Conservation (phyloP, 2,113 vertebrate genomes). For the Gallinago media region DNA sequence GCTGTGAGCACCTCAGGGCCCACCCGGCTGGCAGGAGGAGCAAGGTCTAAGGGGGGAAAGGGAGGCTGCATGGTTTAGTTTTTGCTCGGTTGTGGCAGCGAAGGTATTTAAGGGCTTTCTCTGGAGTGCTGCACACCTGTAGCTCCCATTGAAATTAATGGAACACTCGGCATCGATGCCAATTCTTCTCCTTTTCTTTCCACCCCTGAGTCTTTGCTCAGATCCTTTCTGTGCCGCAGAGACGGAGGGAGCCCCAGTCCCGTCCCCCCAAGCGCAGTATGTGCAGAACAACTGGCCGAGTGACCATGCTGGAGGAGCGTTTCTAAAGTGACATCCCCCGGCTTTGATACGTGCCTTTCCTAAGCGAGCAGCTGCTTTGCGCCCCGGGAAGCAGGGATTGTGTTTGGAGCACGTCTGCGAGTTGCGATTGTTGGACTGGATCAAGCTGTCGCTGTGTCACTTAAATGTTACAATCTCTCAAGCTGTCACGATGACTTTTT, state of each 20-base stretch:
- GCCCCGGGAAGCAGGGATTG: background rate
- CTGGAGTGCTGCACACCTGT: background rate
- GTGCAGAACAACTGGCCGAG: background rate
- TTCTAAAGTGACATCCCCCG: background rate
- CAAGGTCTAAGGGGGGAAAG: background rate
- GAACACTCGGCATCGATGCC: background rate
- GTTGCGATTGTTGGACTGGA: background rate
- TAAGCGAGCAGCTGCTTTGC: background rate
- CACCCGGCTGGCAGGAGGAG: background rate
- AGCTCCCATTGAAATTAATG: background rate
- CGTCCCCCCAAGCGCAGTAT: background rate
- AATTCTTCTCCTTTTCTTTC: background rate
- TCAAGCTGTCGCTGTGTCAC: slow-evolving; percentile 31
- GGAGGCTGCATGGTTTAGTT: background rate
- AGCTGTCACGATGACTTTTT: slow-evolving; percentile 27
- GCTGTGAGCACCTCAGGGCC: background rate
- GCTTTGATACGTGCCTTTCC: background rate
- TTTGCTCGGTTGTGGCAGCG: background rate
- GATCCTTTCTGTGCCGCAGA: background rate
- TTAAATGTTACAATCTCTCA: slow-evolving; percentile 55
- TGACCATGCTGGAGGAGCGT: background rate
- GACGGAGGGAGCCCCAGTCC: background rate
- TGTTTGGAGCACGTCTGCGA: slow-evolving; percentile 5
- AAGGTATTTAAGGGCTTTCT: background rate
- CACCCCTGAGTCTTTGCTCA: background rate